Evolutionary conservation across 2,797 vertebrate genomes (phyloP).

Genomic region (Helicolenus hilgendorfi): DNA sequence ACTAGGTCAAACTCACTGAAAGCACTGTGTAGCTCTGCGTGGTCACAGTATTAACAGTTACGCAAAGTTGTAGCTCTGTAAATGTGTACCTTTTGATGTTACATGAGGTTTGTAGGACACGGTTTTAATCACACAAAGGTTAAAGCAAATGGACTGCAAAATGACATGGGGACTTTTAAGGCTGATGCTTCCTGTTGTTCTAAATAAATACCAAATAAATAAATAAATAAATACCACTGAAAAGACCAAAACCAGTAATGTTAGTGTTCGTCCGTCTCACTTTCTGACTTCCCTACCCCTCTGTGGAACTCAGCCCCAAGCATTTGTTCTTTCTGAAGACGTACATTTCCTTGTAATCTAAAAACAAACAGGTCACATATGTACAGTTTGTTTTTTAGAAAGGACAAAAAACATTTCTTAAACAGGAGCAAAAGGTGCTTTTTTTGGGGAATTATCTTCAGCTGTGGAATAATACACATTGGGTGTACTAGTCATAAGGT

Average conservation of each 20-base stretch:
- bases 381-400: neutral
- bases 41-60: neutral
- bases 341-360: neutral
- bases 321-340: neutral
- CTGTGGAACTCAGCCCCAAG: neutral
- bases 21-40: neutral
- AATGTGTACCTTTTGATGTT: neutral
- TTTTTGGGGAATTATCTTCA: no score
- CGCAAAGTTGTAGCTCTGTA: neutral
- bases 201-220: neutral
- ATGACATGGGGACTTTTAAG: neutral
- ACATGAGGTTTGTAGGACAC: constrained; percentile 6
- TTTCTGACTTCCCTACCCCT: neutral
- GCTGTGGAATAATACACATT: no score
- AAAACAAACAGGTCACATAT: neutral
- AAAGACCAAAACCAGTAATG: neutral
- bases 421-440: no score
- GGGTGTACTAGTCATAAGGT: no score
- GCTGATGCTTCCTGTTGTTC: neutral
- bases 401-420: no score
- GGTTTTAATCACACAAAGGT: constrained; percentile 19
- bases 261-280: neutral
- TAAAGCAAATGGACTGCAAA: neutral
- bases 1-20: constrained; percentile 54
- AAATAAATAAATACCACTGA: neutral